Percentiles rank a stretch among this genome's conserved stretches.
Conservation (phyloP, 2,888 invertebrate species). For the Auanema sp. region DNA sequence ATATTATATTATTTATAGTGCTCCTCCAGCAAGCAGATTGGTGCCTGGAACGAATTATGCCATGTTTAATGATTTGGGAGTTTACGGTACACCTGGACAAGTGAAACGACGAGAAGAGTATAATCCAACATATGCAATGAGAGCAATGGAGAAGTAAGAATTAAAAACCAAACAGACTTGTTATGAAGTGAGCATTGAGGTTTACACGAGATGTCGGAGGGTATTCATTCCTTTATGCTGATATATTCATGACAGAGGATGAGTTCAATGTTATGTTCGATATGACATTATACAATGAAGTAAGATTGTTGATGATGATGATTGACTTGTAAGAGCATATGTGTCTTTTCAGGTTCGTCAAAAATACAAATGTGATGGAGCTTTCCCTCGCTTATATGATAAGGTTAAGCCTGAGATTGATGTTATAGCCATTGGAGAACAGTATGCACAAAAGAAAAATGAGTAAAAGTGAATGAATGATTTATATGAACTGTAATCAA, state of each 20-base stretch:
- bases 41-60: constrained; percentile 73
- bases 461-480: not conserved
- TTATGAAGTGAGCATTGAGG: constrained; percentile 45
- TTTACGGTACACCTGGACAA: constrained; percentile 75
- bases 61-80: constrained; percentile 76
- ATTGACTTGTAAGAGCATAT: not conserved
- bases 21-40: constrained; percentile 71
- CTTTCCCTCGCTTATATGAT: constrained; percentile 42
- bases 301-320: constrained; percentile 55
- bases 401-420: constrained; percentile 53
- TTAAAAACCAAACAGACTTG: not conserved
- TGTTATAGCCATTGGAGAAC: constrained; percentile 55
- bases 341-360: constrained; percentile 37
- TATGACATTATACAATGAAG: constrained; percentile 72
- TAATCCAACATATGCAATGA: constrained; percentile 74
- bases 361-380: constrained; percentile 61
- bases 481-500: no score
- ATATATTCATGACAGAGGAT: constrained; percentile 74
- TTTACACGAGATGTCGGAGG: constrained; percentile 75
- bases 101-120: constrained; percentile 71
- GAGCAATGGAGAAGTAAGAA: constrained; percentile 72
- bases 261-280: constrained; percentile 77
- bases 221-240: constrained; percentile 74
- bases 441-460: constrained; percentile 30
- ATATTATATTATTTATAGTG: constrained; percentile 44